A percentile compares a stretch with the other conserved stretches of the same genome.
phyloP scores from a whole-genome alignment of 2,888 invertebrate species.

The Drosophila rellima region DNA sequence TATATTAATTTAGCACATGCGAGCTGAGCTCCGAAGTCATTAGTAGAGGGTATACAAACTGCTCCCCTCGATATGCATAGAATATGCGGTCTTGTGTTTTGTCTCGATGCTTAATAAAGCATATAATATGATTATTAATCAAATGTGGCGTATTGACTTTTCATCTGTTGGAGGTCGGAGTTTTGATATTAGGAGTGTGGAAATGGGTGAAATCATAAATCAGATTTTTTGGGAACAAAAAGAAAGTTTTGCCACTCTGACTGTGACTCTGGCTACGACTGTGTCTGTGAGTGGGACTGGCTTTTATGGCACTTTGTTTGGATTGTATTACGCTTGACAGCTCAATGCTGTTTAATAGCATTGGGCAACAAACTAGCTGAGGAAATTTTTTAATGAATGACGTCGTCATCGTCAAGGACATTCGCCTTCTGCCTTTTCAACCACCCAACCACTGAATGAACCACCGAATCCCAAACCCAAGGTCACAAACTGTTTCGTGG shows the following conservation, averaged over 20 bases:
- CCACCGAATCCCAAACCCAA: slow-evolving; percentile 11
- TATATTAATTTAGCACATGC: slow-evolving; percentile 44
- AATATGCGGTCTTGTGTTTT: slow-evolving; percentile 21
- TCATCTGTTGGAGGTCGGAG: slow-evolving; percentile 39
- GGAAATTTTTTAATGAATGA: slow-evolving; percentile 79
- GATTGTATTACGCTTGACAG: slow-evolving; percentile 74
- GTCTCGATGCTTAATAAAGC: slow-evolving; percentile 73
- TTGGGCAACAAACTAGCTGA: slow-evolving; percentile 47
- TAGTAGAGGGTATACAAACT: slow-evolving; percentile 37
- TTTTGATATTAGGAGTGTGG: slow-evolving; percentile 18
- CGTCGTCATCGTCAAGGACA: slow-evolving; percentile 67
- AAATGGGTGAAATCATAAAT: slow-evolving; percentile 58
- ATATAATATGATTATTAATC: slow-evolving; percentile 80
- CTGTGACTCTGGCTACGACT: slow-evolving; percentile 6
- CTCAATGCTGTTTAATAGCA: slow-evolving; percentile 79
- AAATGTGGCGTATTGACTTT: slow-evolving; percentile 77
- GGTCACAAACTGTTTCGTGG: slow-evolving; percentile 15
- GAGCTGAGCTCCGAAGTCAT: slow-evolving; percentile 19
- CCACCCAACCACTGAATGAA: background rate
- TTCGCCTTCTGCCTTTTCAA: slow-evolving; percentile 1
- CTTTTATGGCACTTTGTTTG: slow-evolving; percentile 80
- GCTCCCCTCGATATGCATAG: background rate
- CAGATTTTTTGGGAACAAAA: slow-evolving; percentile 46
- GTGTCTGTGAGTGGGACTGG: slow-evolving; percentile 52
- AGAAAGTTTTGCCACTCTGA: slow-evolving; percentile 59